Percentiles rank a stretch among this genome's conserved stretches.
Evolutionary conservation across 2,113 vertebrate genomes (phyloP).

Genomic region (Cacatua alba): DNA sequence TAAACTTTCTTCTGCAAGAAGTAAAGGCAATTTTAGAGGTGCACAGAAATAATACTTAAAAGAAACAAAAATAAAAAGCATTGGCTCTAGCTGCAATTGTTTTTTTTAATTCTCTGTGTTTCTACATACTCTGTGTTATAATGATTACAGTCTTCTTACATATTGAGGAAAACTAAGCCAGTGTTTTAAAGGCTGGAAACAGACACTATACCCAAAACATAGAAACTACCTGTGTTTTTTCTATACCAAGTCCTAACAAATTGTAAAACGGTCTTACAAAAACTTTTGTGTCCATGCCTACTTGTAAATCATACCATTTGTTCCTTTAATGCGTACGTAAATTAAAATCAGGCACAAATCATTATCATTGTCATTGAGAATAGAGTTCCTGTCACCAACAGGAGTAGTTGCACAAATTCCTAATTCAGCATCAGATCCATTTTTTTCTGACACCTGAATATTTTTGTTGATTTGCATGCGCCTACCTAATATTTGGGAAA

Average conservation of each 20-base stretch:
- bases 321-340: not conserved
- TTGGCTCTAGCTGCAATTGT: not conserved
- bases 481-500: not conserved
- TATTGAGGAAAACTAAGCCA: not conserved
- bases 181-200: not conserved
- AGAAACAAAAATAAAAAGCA: not conserved
- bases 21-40: not conserved
- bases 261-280: not conserved
- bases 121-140: not conserved
- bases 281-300: not conserved
- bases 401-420: not conserved
- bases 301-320: not conserved
- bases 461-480: conserved; percentile 37
- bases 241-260: not conserved
- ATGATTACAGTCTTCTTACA: not conserved
- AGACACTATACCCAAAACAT: not conserved
- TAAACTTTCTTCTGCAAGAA: not conserved
- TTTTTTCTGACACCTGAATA: conserved; percentile 2
- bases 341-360: not conserved
- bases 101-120: not conserved
- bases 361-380: not conserved
- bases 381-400: not conserved
- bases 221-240: not conserved
- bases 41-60: not conserved
- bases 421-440: not conserved